Percentiles rank a stretch among this genome's conserved stretches.
These are phyloP conservation scores for Chroicocephalus ridibundus DNA, from an alignment of 2,113 vertebrate genomes.

Conservation along the genomic window DNA sequence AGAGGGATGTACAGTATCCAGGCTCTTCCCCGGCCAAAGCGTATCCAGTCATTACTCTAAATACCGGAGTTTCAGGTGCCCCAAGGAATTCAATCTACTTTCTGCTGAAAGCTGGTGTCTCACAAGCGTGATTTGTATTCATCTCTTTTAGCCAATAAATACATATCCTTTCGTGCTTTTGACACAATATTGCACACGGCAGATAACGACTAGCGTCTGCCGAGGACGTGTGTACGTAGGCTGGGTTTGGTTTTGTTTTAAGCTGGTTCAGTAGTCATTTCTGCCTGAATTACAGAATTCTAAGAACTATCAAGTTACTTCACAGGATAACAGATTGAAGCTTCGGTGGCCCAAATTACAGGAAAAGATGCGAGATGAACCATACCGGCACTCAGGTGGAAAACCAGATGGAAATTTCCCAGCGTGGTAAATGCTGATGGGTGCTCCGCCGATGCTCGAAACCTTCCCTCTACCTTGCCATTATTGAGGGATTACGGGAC, in stretches of 20 bases:
- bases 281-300: not conserved
- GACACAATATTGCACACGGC: not conserved
- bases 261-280: not conserved
- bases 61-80: not conserved
- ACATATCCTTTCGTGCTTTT: not conserved
- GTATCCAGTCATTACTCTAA: not conserved
- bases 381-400: not conserved
- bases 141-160: not conserved
- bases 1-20: accelerated
- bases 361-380: not conserved
- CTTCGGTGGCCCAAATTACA: not conserved
- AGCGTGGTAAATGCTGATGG: not conserved
- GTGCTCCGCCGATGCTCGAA: accelerated
- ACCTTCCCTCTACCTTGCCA: constrained; percentile 9
- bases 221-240: accelerated
- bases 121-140: not conserved
- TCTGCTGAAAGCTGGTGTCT: not conserved
- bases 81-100: not conserved
- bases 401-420: not conserved
- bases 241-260: not conserved
- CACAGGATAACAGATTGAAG: not conserved
- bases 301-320: not conserved
- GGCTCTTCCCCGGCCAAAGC: not conserved
- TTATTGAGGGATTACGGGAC: constrained; percentile 26
- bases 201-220: not conserved